Base-by-base conservation (phyloP, 2,888 invertebrate genomes). In the Drosophila tanythrix region DNA sequence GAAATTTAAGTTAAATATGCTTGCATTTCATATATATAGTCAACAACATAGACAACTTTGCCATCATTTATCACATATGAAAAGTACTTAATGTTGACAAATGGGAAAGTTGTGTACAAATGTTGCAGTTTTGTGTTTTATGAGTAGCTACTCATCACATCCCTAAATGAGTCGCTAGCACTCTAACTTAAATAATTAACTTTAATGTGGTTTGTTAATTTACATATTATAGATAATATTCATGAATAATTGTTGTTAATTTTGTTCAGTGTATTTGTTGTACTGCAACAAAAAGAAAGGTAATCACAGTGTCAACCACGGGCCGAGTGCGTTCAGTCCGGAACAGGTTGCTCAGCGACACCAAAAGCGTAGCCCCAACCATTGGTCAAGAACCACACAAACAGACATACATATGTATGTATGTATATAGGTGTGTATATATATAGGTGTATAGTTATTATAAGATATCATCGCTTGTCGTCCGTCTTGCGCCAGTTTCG, bases 231-330 rank as follows among this genome's bases (percentile, higher is more conserved):
- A 21, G 21, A 1, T 21, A 21, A 21, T 21, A 21, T 21, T 21
- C 21, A 21, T 21, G 1, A 21, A 21, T 21, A 21, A 21, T 21
- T 21, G 21, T 21, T 33, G 33, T 33, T 70, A 8, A 38, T 29
- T 56, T 60, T 36, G 31, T 48, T 51, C 52, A 38, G 38, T 56
- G 38, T 40, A 29, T 52, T 27, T 63, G 38, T 29, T 72, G 60
- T 46, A 33, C 64, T 65, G 69, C 75, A 75, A 76, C 82, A 67
- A 76, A 86, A 88, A 89, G 88, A 88, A 89, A 76, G 85, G 88
- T 89, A 88, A 86, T 88, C 85, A 78, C 76, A 80, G 85, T 88
- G 88, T 86, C 89, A 84, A 82, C 80, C 50, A 59, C 50, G 68
- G 56, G 60, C 53, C 57, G 59, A 57, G 67, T 72, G 77, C 79